A percentile compares a stretch with the other conserved stretches of the same genome.
Conservation (phyloP, 2,797 vertebrate genomes). For the Lindbergichthys nudifrons region DNA sequence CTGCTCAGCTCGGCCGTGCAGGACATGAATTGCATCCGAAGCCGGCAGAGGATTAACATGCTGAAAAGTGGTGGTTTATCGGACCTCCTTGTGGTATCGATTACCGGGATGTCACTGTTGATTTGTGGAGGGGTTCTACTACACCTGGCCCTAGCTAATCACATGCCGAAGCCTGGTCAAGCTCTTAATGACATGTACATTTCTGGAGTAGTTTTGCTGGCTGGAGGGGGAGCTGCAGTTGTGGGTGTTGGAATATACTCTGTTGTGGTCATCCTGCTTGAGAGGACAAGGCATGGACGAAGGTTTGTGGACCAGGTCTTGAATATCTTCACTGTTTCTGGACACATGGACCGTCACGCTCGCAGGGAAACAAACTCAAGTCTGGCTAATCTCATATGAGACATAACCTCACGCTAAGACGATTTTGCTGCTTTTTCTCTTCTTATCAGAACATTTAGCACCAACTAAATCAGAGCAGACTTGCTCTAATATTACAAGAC, state of each 20-base stretch:
- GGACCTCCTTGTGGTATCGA: conserved; percentile 89
- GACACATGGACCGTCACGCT: conserved; percentile 83
- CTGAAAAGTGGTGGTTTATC: conserved; percentile 94
- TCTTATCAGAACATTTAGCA: conserved; percentile 23
- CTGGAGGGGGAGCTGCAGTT: conserved; percentile 86
- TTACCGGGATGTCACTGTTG: conserved; percentile 89
- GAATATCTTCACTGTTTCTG: conserved; percentile 92
- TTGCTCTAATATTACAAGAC: conserved; percentile 37
- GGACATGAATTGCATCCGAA: conserved; percentile 98
- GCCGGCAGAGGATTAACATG: conserved; percentile 89
- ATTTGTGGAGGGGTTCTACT: conserved; percentile 91
- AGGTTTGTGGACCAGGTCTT: conserved; percentile 79
- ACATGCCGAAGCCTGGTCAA: conserved; percentile 85
- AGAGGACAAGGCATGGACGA: conserved; percentile 78
- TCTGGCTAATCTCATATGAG: conserved; percentile 94
- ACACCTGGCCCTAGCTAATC: conserved; percentile 86
- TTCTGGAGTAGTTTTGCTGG: conserved; percentile 90
- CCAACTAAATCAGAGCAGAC: conserved; percentile 36
- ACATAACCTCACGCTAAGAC: not conserved
- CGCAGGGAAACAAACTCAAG: conserved; percentile 93
- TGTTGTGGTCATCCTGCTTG: conserved; percentile 71
- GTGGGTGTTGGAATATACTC: conserved; percentile 80
- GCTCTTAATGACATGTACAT: conserved; percentile 94
- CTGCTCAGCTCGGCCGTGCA: conserved; percentile 97
- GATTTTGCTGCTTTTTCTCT: not conserved